These are phyloP conservation scores for Pammene fasciana DNA, from an alignment of 2,888 invertebrate species.

Conservation along the genomic window DNA sequence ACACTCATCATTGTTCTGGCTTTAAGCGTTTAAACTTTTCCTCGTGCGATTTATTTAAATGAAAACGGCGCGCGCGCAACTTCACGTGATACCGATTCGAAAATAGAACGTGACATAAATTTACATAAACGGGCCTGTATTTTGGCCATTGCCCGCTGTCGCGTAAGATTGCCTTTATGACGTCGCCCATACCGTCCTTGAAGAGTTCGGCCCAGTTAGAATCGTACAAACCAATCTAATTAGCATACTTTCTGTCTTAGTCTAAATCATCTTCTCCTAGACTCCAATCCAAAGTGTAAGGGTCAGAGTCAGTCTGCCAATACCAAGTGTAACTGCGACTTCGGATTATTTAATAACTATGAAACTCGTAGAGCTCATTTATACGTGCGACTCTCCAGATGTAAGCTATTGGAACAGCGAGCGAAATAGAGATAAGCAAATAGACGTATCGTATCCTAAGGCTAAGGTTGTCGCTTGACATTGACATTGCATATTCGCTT, in stretches of 20 bases:
- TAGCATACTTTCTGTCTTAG: too few relatives aligned
- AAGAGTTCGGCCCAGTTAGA: too few relatives aligned
- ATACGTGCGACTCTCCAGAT: neutral
- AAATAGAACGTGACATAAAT: conserved; percentile 80
- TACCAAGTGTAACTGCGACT: too few relatives aligned
- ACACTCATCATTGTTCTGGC: conserved; percentile 28
- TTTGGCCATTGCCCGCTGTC: conserved; percentile 65
- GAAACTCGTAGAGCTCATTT: too few relatives aligned
- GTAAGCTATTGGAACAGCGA: neutral
- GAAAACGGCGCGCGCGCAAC: conserved; percentile 58
- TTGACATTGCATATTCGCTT: conserved; percentile 41
- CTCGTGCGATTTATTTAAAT: conserved; percentile 52
- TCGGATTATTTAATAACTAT: too few relatives aligned
- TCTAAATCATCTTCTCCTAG: too few relatives aligned
- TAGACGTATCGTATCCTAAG: conserved; percentile 28
- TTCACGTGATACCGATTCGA: conserved; percentile 67
- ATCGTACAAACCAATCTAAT: too few relatives aligned
- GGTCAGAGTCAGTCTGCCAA: too few relatives aligned
- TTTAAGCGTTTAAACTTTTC: conserved; percentile 50
- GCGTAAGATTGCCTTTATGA: conserved; percentile 46
- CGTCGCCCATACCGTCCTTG: conserved; percentile 5
- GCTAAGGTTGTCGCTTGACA: conserved; percentile 41
- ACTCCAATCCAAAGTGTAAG: too few relatives aligned
- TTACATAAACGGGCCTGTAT: conserved; percentile 76
- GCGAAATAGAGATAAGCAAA: conserved; percentile 25